A percentile compares a stretch with the other conserved stretches of the same genome.
phyloP scores from a whole-genome alignment of 2,888 invertebrate species.

The Orchesella flavescens region DNA sequence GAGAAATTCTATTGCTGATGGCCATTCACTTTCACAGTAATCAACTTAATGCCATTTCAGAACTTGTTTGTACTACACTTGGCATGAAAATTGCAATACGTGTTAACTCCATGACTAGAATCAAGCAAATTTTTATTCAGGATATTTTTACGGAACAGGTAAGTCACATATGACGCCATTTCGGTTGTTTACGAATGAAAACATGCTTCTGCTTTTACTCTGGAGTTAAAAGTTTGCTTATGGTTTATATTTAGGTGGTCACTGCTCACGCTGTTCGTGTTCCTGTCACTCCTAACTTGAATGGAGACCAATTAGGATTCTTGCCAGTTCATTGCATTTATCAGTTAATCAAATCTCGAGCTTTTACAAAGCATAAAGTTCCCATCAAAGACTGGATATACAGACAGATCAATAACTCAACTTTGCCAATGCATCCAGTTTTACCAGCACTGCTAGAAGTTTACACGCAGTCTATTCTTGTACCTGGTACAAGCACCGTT shows the following conservation, averaged over 20 bases:
- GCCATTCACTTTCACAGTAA: conserved; percentile 98
- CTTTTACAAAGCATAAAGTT: conserved; percentile 96
- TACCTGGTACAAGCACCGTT: conserved; percentile 77
- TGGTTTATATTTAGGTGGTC: conserved; percentile 80
- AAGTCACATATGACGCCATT: too few relatives aligned
- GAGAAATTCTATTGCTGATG: conserved; percentile 95
- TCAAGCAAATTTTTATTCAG: conserved; percentile 95
- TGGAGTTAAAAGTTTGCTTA: neutral
- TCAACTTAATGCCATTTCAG: conserved; percentile 92
- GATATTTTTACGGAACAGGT: conserved; percentile 97
- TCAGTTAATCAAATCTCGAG: conserved; percentile 92
- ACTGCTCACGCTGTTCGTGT: conserved; percentile 97
- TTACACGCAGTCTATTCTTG: conserved; percentile 92
- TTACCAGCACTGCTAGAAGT: conserved; percentile 94
- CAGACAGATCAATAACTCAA: conserved; percentile 90
- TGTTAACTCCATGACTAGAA: conserved; percentile 88
- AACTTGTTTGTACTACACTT: conserved; percentile 92
- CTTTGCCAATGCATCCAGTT: conserved; percentile 93
- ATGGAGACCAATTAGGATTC: conserved; percentile 91
- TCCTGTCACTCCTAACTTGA: conserved; percentile 91
- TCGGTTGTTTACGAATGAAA: too few relatives aligned
- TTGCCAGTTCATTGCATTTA: conserved; percentile 97
- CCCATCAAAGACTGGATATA: conserved; percentile 98
- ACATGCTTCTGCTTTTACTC: too few relatives aligned
- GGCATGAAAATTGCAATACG: conserved; percentile 95